Evolutionary conservation across 2,888 invertebrate species (phyloP), one percentile per base, ranked within the genome.

Genomic region (Altica lythri): DNA sequence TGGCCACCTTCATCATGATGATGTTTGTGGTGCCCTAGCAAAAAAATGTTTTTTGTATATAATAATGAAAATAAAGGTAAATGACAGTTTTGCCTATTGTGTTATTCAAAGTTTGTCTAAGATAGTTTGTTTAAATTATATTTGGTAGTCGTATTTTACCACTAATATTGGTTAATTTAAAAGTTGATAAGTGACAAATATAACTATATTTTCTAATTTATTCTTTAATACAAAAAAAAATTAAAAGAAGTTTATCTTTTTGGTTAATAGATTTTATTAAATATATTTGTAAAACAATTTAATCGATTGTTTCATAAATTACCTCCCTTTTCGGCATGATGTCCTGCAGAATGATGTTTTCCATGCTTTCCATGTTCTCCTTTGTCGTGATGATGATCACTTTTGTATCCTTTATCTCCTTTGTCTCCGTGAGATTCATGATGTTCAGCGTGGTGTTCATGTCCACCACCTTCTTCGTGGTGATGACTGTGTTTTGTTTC

Each of bases 1-100:
- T 89, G 84, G 19, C 86, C 86, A 58, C 85, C 85, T 71, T 89
- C 88, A 65, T 89, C 88, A 72, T 89, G 88, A 66, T 89, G 87
- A 49, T 88, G 85, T 72, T 90, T 90, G 74, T 91, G 88, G 74
- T 90, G 89, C 0, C 49, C 48, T 48, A 9, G 6, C 13, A 48
- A 19, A 19, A 3, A 18, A n/a, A 19, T 9, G 5, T 14, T 6
- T 37, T 6, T 6, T 12, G 14, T 37, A n/a, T n/a, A n/a, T n/a
- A n/a, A n/a, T n/a, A n/a, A n/a, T n/a, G n/a, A n/a, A n/a, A n/a
- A n/a, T n/a, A n/a, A n/a, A n/a, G n/a, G n/a, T n/a, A n/a, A n/a
- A n/a, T n/a, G n/a, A n/a, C n/a, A n/a, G n/a, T n/a, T n/a, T n/a
- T n/a, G n/a, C n/a, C n/a, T n/a, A n/a, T n/a, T n/a, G n/a, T n/a